Evolutionary conservation across 1,140 invertebrate genomes (phyloP).

Genomic region (Dolichoris vasculosae): DNA sequence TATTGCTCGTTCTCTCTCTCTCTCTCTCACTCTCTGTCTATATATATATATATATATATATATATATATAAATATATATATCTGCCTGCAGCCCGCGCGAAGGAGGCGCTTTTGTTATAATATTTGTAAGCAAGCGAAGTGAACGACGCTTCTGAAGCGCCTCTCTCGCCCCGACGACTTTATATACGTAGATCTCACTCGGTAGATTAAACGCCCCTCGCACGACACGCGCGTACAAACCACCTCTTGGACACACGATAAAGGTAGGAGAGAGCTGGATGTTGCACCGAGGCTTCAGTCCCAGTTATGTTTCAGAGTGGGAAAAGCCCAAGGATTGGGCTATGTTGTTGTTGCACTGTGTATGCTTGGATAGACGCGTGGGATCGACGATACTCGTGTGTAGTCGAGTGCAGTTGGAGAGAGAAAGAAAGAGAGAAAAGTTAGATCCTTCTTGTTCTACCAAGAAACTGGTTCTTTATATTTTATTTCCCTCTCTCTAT

Average conservation of each 20-base stretch:
- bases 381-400: neutral
- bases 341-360: neutral
- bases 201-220: constrained; percentile 57
- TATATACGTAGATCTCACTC: constrained; percentile 74
- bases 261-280: neutral
- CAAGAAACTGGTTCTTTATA: neutral
- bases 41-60: neutral
- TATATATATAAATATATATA: neutral
- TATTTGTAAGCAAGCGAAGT: constrained; percentile 68
- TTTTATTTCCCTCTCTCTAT: neutral
- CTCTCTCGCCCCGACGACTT: constrained; percentile 69
- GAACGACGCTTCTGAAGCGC: constrained; percentile 71
- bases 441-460: neutral
- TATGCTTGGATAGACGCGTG: neutral
- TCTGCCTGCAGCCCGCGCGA: constrained; percentile 28
- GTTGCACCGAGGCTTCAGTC: constrained; percentile 35
- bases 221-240: constrained; percentile 49
- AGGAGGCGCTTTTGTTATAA: constrained; percentile 57
- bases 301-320: constrained; percentile 13
- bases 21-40: constrained; percentile 39
- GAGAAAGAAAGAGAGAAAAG: constrained; percentile 17
- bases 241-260: constrained; percentile 59
- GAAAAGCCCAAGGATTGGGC: constrained; percentile 25
- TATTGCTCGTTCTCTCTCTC: constrained; percentile 22
- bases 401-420: neutral